phyloP scores from a whole-genome alignment of 2,888 invertebrate species.

The Polymixis lichenea region DNA sequence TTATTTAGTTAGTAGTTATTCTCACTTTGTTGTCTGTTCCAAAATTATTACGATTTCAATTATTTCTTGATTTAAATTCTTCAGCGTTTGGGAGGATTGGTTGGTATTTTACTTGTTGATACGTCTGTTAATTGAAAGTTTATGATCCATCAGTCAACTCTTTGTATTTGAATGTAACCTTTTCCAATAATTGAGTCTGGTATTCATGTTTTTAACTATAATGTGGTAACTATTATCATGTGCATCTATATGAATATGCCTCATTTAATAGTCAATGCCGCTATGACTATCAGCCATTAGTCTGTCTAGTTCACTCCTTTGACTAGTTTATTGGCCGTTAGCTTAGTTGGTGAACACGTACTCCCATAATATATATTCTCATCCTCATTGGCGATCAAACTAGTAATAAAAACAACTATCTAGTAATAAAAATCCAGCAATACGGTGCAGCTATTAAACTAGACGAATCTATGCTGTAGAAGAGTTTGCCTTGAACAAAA shows the following conservation, averaged over 20 bases:
- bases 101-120: conserved; percentile 23
- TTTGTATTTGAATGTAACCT: neutral
- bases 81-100: conserved; percentile 6
- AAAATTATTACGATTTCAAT: conserved; percentile 21
- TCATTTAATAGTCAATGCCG: conserved; percentile 1
- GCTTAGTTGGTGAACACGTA: conserved; percentile 31
- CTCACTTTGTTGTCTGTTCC: conserved; percentile 1
- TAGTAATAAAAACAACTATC: no score
- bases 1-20: conserved; percentile 29
- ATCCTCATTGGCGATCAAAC: conserved; percentile 35
- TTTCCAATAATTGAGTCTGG: neutral
- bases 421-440: conserved; percentile 33
- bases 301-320: conserved; percentile 36
- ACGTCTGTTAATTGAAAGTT: conserved; percentile 6
- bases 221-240: no score
- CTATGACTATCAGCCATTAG: conserved; percentile 22
- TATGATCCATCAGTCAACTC: neutral
- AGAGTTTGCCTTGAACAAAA: neutral
- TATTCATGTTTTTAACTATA: neutral
- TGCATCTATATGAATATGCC: neutral
- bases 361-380: conserved; percentile 41
- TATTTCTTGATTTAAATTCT: conserved; percentile 36
- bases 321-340: conserved; percentile 52
- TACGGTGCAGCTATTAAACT: neutral
- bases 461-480: neutral